Conservation (phyloP, 2,888 invertebrate genomes). For the Nysson spinosus region DNA sequence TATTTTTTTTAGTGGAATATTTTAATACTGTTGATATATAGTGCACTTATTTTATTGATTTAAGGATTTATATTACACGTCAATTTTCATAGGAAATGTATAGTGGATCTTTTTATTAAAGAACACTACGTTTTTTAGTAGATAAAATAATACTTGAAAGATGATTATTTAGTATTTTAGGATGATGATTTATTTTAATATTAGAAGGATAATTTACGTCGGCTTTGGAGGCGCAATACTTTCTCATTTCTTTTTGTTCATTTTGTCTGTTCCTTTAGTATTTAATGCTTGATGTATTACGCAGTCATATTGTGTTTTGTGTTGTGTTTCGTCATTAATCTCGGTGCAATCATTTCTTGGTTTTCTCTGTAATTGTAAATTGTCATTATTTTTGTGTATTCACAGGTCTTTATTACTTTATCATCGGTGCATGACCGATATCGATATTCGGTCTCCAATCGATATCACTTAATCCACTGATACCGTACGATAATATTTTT, state of each 20-base stretch:
- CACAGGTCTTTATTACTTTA: slow-evolving; percentile 3
- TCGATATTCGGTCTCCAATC: neutral
- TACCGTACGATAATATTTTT: neutral
- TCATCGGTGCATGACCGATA: slow-evolving; percentile 26
- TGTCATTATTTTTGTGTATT: slow-evolving; percentile 12
- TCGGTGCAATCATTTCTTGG: neutral
- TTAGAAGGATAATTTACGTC: slow-evolving; percentile 12
- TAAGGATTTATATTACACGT: too few species aligned
- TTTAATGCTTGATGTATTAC: slow-evolving; percentile 28
- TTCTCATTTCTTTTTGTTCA: slow-evolving; percentile 5
- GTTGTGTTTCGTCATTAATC: slow-evolving; percentile 20
- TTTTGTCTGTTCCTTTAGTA: slow-evolving; percentile 13
- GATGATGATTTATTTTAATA: too few species aligned
- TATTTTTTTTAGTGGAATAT: too few species aligned
- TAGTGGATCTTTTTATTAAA: too few species aligned
- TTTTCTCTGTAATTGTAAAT: slow-evolving; percentile 11
- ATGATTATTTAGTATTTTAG: too few species aligned
- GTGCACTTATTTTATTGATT: too few species aligned
- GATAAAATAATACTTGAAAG: too few species aligned
- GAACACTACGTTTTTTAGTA: too few species aligned
- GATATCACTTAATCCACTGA: neutral
- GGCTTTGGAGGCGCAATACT: neutral
- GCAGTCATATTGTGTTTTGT: slow-evolving; percentile 17
- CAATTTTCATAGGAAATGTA: too few species aligned
- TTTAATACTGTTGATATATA: too few species aligned